Conservation (phyloP, 2,888 invertebrate species). For the Drosophila longiperda region DNA sequence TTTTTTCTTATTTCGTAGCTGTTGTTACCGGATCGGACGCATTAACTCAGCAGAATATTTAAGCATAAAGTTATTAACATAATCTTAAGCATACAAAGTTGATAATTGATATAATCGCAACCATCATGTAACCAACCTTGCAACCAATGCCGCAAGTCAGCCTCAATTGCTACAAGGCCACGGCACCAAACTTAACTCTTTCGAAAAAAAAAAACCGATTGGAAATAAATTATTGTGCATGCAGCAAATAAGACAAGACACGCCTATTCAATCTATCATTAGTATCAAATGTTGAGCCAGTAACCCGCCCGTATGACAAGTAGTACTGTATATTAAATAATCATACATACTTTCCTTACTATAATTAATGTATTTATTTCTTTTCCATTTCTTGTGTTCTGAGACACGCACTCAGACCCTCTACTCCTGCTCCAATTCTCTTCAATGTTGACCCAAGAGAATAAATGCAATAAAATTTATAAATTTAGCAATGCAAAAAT, state of each 20-base stretch:
- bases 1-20: slow-evolving; percentile 11
- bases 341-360: slow-evolving; percentile 41
- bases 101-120: slow-evolving; percentile 70
- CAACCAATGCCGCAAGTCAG: slow-evolving; percentile 46
- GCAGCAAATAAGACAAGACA: slow-evolving; percentile 9
- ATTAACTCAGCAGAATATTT: slow-evolving; percentile 45
- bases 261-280: slow-evolving; percentile 20
- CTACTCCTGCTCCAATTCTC: slow-evolving; percentile 9
- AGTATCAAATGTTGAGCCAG: slow-evolving; percentile 15
- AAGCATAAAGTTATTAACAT: slow-evolving; percentile 72
- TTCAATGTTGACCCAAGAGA: slow-evolving; percentile 1
- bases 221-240: slow-evolving; percentile 60
- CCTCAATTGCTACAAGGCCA: slow-evolving; percentile 5
- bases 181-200: slow-evolving; percentile 35
- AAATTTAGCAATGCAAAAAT: slow-evolving; percentile 22
- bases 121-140: slow-evolving; percentile 44
- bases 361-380: slow-evolving; percentile 69
- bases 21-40: slow-evolving; percentile 20
- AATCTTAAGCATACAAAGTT: slow-evolving; percentile 63
- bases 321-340: slow-evolving; percentile 50
- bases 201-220: slow-evolving; percentile 29
- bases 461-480: slow-evolving; percentile 39
- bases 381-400: slow-evolving; percentile 48
- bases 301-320: slow-evolving; percentile 33
- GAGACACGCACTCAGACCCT: slow-evolving; percentile 25